Percentiles rank a stretch among this genome's conserved stretches.
Evolutionary conservation across 2,888 invertebrate genomes (phyloP).

Genomic region (Cordilura impudica): DNA sequence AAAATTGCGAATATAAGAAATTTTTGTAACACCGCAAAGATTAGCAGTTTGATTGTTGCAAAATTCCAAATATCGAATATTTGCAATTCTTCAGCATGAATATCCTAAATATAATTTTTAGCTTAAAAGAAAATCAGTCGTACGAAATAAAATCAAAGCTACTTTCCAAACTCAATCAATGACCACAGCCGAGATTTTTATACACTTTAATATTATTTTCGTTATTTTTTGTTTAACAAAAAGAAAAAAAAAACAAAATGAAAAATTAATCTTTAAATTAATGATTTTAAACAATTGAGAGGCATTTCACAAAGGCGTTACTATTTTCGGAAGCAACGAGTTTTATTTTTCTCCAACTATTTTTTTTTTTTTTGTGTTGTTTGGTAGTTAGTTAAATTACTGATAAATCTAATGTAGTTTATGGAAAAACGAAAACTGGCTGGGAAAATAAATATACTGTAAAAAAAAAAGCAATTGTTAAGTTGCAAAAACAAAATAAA

Average conservation of each 20-base stretch:
- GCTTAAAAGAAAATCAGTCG: neutral
- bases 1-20: too few relatives aligned
- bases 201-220: too few relatives aligned
- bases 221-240: neutral
- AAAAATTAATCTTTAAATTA: constrained; percentile 13
- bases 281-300: constrained; percentile 30
- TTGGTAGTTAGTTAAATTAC: neutral
- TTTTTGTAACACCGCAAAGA: too few relatives aligned
- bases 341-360: constrained; percentile 16
- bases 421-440: neutral
- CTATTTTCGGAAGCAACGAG: constrained; percentile 13
- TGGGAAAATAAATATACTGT: neutral
- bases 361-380: neutral
- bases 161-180: constrained; percentile 36
- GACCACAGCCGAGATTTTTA: neutral
- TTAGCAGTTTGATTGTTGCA: too few relatives aligned
- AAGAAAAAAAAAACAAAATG: neutral
- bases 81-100: too few relatives aligned
- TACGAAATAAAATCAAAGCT: constrained; percentile 14
- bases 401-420: neutral
- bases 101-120: neutral
- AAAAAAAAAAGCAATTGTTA: neutral
- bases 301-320: constrained; percentile 40
- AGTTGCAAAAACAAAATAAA: neutral
- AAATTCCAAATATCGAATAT: too few relatives aligned